Evolutionary conservation across 2,888 invertebrate species (phyloP).

Genomic region (Selenia dentaria): DNA sequence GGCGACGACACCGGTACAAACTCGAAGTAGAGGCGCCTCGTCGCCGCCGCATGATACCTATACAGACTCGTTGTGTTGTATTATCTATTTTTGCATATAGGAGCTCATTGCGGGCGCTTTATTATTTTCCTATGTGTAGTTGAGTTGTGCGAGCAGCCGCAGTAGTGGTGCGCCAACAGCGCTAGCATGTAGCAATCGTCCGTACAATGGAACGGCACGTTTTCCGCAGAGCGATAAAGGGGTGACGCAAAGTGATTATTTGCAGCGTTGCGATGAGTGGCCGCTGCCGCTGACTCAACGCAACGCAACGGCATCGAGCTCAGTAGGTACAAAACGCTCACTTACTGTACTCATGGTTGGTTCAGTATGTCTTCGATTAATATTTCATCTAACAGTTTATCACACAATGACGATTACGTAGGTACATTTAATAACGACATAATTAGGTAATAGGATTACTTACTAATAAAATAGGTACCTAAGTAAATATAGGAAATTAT

Average conservation of each 20-base stretch:
- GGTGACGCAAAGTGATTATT: slow-evolving; percentile 83
- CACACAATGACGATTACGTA: too few relatives aligned
- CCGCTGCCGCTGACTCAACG: slow-evolving; percentile 71
- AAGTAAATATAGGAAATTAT: too few relatives aligned
- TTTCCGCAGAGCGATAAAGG: slow-evolving; percentile 75
- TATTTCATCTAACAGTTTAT: too few relatives aligned
- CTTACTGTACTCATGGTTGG: slow-evolving; percentile 1
- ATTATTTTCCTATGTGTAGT: slow-evolving; percentile 51
- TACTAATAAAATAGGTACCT: too few relatives aligned
- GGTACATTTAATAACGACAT: too few relatives aligned
- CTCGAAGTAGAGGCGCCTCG: slow-evolving; percentile 32
- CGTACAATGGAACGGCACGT: slow-evolving; percentile 68
- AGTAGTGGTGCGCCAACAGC: slow-evolving; percentile 27
- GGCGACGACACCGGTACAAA: slow-evolving; percentile 73
- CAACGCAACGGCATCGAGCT: slow-evolving; percentile 40
- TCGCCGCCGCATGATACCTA: slow-evolving; percentile 57
- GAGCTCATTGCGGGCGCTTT: slow-evolving; percentile 52
- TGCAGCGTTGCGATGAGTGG: slow-evolving; percentile 80
- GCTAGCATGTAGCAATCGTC: slow-evolving; percentile 47
- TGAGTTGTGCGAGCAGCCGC: slow-evolving; percentile 18
- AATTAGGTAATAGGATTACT: too few relatives aligned
- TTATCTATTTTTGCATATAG: slow-evolving; percentile 70
- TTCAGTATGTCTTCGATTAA: too few relatives aligned
- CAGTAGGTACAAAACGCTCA: slow-evolving; percentile 20
- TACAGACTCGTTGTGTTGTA: slow-evolving; percentile 52